A percentile compares a stretch with the other conserved stretches of the same genome.
These are phyloP conservation scores for Erannis defoliaria DNA, from an alignment of 2,888 invertebrate genomes.

Conservation along the genomic window DNA sequence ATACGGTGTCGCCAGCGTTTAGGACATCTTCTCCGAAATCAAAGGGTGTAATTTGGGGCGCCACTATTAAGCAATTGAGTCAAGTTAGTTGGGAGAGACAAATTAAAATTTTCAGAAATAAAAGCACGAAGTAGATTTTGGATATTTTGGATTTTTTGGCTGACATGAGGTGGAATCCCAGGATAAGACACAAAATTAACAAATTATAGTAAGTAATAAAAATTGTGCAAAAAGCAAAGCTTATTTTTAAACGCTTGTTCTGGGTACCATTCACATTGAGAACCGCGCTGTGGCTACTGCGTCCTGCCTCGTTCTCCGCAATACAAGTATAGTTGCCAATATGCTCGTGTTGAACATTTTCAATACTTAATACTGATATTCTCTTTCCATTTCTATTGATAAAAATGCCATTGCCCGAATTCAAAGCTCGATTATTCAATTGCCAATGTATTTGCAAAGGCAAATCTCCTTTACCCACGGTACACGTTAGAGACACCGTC, in stretches of 20 bases:
- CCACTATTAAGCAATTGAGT: constrained; percentile 75
- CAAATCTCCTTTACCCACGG: constrained; percentile 90
- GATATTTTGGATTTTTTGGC: background rate
- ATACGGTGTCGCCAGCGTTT: constrained; percentile 91
- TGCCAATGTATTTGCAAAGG: constrained; percentile 91
- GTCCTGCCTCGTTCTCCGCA: constrained; percentile 89
- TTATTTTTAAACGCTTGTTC: constrained; percentile 33
- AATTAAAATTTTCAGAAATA: background rate
- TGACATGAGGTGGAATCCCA: constrained; percentile 10
- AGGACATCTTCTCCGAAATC: constrained; percentile 90
- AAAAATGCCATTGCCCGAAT: constrained; percentile 85
- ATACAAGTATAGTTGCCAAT: constrained; percentile 88
- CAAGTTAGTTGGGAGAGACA: background rate
- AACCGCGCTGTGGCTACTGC: constrained; percentile 87
- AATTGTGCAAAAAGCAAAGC: constrained; percentile 67
- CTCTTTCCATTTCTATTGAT: constrained; percentile 88
- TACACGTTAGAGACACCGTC: constrained; percentile 89
- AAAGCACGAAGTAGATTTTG: background rate
- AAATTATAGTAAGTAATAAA: constrained; percentile 46
- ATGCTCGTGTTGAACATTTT: constrained; percentile 86
- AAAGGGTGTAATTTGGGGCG: constrained; percentile 91
- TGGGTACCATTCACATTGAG: constrained; percentile 90
- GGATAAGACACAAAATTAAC: constrained; percentile 39
- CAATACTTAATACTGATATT: constrained; percentile 90
- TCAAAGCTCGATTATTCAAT: constrained; percentile 86